A percentile compares a stretch with the other conserved stretches of the same genome.
phyloP scores from a whole-genome alignment of 1,140 invertebrate species.

The roundworm (Caenorhabditis elegans) region WBcel235 BX284603.4:2323501-2324000 shows the following conservation, averaged over 20 bases:
- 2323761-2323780: background rate
- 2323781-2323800: background rate
- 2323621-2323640: conserved; percentile 97
- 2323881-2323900: no score
- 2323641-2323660: conserved; percentile 94
- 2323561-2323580: conserved; percentile 97
- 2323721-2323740: conserved; percentile 96
- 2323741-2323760: conserved; percentile 52
- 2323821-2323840: background rate
- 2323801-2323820: background rate
- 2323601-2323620: conserved; percentile 96
- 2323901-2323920: no score
- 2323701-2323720: conserved; percentile 99
- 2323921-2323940: no score
- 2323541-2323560: conserved; percentile 97
- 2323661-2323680: conserved; percentile 91
- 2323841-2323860: no score
- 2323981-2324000: no score
- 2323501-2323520: conserved; percentile 91
- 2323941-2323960: no score
- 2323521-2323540: conserved; percentile 95
- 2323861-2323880: no score
- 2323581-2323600: conserved; percentile 98
- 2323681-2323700: conserved; percentile 94
- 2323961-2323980: no score